Percentiles rank a stretch among this genome's conserved stretches.
phyloP scores from a whole-genome alignment of 2,888 invertebrate genomes.

The Apamea monoglypha region DNA sequence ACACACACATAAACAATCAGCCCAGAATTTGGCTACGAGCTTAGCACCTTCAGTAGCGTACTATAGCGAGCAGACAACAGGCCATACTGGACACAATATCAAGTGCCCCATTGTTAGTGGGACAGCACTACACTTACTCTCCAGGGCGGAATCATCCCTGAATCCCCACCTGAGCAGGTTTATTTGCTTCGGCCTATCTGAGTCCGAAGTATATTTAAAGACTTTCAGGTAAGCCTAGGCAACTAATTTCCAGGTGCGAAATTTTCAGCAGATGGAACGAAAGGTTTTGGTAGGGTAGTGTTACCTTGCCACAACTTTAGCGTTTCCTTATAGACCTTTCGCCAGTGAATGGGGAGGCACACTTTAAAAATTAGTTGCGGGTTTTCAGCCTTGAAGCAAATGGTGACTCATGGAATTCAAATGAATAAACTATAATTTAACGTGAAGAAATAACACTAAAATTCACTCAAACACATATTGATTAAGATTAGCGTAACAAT shows the following conservation, averaged over 20 bases:
- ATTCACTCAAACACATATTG: conserved; percentile 1
- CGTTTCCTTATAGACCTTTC: not conserved
- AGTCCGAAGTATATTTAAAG: not conserved
- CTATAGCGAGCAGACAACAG: no score
- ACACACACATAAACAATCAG: no score
- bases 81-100: no score
- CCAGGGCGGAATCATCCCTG: no score
- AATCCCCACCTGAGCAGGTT: no score
- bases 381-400: not conserved
- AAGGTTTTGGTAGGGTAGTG: not conserved
- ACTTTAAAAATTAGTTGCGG: not conserved
- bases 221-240: not conserved
- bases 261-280: not conserved
- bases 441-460: not conserved
- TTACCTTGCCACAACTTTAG: not conserved
- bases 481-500: conserved; percentile 28
- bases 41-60: no score
- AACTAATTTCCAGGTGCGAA: not conserved
- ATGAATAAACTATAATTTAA: conserved; percentile 1
- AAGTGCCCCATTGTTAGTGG: no score
- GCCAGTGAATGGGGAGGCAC: not conserved
- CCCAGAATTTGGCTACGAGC: no score
- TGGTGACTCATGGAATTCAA: not conserved
- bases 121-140: no score
- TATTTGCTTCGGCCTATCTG: not conserved